phyloP scores from a whole-genome alignment of 2,888 invertebrate species.

The Perithous albicinctus region DNA sequence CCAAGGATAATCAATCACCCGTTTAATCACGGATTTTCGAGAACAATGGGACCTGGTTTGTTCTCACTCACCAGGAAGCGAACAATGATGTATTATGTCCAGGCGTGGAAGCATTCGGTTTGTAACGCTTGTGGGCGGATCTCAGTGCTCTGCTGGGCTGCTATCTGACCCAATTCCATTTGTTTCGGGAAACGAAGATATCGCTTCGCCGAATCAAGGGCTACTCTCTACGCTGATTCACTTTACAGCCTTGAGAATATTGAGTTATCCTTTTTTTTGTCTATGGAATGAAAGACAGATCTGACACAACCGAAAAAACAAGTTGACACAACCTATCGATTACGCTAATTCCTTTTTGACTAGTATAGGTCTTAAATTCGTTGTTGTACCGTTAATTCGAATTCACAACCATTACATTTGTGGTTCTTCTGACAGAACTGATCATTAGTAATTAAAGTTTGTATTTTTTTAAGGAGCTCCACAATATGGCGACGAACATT shows the following conservation, averaged over 20 bases:
- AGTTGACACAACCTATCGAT: no score
- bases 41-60: slow-evolving; percentile 40
- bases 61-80: slow-evolving; percentile 31
- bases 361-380: no score
- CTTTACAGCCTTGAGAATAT: background rate
- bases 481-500: no score
- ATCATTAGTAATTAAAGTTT: no score
- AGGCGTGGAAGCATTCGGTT: slow-evolving; percentile 24
- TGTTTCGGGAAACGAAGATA: slow-evolving; percentile 11
- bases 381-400: no score
- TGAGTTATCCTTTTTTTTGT: no score
- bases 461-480: no score
- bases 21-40: slow-evolving; percentile 51
- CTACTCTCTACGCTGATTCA: background rate
- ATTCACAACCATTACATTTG: no score
- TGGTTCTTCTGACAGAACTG: no score
- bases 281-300: no score
- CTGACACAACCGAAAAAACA: no score
- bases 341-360: no score
- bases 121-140: slow-evolving; percentile 14
- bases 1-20: slow-evolving; percentile 44
- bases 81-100: slow-evolving; percentile 53
- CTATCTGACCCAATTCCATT: slow-evolving; percentile 13
- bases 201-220: background rate
- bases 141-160: background rate